Base-by-base conservation (phyloP, 1,140 invertebrate species). In the Cydia pomonella region DNA sequence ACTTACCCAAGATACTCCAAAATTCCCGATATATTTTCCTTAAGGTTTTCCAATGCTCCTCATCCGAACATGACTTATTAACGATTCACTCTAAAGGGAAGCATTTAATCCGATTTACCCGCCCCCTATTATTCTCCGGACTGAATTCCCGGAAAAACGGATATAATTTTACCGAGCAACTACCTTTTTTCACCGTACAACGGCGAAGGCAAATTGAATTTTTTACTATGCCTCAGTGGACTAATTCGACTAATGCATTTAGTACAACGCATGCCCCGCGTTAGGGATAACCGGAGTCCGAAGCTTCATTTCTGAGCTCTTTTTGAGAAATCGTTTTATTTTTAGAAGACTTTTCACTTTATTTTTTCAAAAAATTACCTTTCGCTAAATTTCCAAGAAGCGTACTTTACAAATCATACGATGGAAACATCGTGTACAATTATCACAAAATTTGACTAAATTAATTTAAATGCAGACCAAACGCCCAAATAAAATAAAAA, bases 241-340 rank as follows among this genome's bases (percentile, higher is more conserved):
- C 85, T 92, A 92, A 92, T 90, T 88, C 84, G 86, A 83, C 80
- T 92, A 92, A 92, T 90, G 86, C 87, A 85, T 85, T 90, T 92
- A 88, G 82, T 82, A 76, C 76, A 82, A 84, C 88, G 87, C 85
- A 87, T 84, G 84, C 74, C 80, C 75, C 74, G 27, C 77, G 72
- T 76, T 69, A 69, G 64, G 64, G 64, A 69, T 69, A 33, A 69
- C 63, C 27, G 63, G 3, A 63, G 21, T 33, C n/a, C n/a, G 6
- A 18, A n/a, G 64, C 64, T 66, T 66, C 23, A 38, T 69, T 18
- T 41, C n/a, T 21, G 64, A 38, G 29, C 16, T 69, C 13, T 69
- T 69, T 33, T 18, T 66, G n/a, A n/a, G 12, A 0, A 63, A 25
- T 25, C 16, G 47, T 18, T 18, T 23, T 59, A 23, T 59, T 59